Base-by-base conservation (phyloP, 1,140 invertebrate species). In the Eufriesea mexicana region DNA sequence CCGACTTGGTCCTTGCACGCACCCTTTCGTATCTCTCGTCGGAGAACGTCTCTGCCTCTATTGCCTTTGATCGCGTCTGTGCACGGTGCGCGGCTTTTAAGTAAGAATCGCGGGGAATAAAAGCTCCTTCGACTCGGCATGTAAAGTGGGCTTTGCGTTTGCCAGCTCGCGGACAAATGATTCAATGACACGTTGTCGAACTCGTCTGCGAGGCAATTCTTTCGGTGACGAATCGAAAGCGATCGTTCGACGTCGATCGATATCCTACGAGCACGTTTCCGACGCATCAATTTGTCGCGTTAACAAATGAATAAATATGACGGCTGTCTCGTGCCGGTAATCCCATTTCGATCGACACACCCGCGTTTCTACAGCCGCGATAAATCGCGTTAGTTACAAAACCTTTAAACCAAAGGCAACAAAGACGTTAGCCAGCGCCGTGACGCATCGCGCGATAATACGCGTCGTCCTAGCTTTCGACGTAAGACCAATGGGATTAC, bases 1-100 rank as follows among this genome's bases (percentile, higher is more conserved):
- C 62, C 64, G 51, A 66, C 25, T 49, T 68, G 74, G 67, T 80
- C 77, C 51, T 81, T 71, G 66, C 47, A 28, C 64, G 75, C 71
- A 76, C 68, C 72, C 54, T 76, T 86, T 77, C 67, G 66, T 54
- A 54, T 61, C 64, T 61, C 49, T 42, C 54, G 57, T 45, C 14
- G 28, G 59, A 79, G 54, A 71, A 45, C 77, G 68, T 74, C 76
- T 74, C 42, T 77, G 35, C 35, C 47, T 72, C 51, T 61, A 79
- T 79, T 68, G 23, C 62, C 75, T 84, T 77, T 77, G 82, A 86
- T 84, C 85, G 81, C 7, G 55, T 59, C 59, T 75, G 47, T 54
- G 45, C 54, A 64, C 66, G 55, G 8, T 42, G 66, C 57, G 51
- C 45, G 59, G 68, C 61, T 84, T 73, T 76, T 70, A 59, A 71